Conservation (phyloP, 2,113 vertebrate genomes). For the Sinocyclocheilus anophthalmus region DNA sequence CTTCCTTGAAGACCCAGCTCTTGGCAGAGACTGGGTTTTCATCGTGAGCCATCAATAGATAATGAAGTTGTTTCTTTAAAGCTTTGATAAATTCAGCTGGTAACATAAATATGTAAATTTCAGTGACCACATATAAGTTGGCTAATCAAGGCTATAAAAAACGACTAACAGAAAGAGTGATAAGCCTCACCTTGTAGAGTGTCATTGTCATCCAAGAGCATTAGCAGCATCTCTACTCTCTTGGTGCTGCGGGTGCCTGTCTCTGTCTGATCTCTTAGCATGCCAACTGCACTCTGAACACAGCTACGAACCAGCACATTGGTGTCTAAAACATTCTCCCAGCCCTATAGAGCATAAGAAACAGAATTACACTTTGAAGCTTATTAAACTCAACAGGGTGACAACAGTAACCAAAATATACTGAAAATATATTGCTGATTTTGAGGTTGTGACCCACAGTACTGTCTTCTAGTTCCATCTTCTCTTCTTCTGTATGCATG, state of each 20-base stretch:
- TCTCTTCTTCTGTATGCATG: slow-evolving; percentile 59
- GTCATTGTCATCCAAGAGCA: slow-evolving; percentile 74
- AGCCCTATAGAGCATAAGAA: slow-evolving; percentile 44
- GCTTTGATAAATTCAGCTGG: slow-evolving; percentile 81
- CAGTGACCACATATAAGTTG: not conserved
- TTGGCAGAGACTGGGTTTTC: slow-evolving; percentile 63
- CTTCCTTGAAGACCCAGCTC: slow-evolving; percentile 87
- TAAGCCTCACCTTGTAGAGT: slow-evolving; percentile 70
- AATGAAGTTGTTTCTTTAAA: slow-evolving; percentile 78
- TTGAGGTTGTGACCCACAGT: slow-evolving; percentile 60
- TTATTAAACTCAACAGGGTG: not conserved
- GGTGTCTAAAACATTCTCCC: slow-evolving; percentile 79
- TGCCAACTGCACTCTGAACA: slow-evolving; percentile 87
- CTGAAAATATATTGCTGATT: not conserved
- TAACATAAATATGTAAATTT: slow-evolving; percentile 22
- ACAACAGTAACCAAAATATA: not conserved
- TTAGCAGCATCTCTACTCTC: slow-evolving; percentile 84
- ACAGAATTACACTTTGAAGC: not conserved
- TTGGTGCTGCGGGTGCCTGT: slow-evolving; percentile 73
- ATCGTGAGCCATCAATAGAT: slow-evolving; percentile 80
- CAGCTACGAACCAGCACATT: slow-evolving; percentile 87
- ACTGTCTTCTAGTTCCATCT: slow-evolving; percentile 51
- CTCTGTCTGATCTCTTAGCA: slow-evolving; percentile 81
- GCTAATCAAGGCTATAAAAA: not conserved
- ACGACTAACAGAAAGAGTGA: not conserved